Conservation (phyloP, 2,797 vertebrate genomes). For the Tapirus indicus region DNA sequence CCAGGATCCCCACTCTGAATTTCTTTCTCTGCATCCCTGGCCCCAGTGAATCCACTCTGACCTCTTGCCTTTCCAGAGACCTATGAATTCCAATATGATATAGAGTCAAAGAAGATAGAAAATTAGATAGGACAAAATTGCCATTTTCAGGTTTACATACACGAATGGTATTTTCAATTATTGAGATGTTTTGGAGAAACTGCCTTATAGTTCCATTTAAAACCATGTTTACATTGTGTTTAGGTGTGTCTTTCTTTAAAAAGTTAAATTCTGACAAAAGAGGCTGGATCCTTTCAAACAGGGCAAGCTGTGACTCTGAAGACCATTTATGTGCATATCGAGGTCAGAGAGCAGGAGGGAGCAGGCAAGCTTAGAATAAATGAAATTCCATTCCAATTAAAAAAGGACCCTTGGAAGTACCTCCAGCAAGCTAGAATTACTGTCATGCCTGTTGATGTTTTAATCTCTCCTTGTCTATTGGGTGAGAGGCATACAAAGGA, state of each 20-base stretch:
- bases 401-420: background rate
- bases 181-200: background rate
- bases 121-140: background rate
- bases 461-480: background rate
- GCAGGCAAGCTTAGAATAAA: background rate
- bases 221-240: background rate
- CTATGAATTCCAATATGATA: background rate
- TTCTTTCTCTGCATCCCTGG: background rate
- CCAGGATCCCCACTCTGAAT: background rate
- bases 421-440: constrained; percentile 45
- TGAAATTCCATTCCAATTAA: constrained; percentile 58
- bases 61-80: background rate
- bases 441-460: background rate
- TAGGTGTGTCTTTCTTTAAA: constrained; percentile 25
- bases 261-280: constrained; percentile 37
- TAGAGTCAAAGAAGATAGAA: background rate
- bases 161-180: background rate
- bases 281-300: background rate
- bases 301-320: background rate
- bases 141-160: background rate
- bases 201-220: background rate
- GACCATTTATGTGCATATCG: background rate
- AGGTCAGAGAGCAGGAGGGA: background rate
- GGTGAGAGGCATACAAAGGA: background rate
- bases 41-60: background rate